Base-by-base conservation (phyloP, 2,113 vertebrate species). In the Piprites chloris region DNA sequence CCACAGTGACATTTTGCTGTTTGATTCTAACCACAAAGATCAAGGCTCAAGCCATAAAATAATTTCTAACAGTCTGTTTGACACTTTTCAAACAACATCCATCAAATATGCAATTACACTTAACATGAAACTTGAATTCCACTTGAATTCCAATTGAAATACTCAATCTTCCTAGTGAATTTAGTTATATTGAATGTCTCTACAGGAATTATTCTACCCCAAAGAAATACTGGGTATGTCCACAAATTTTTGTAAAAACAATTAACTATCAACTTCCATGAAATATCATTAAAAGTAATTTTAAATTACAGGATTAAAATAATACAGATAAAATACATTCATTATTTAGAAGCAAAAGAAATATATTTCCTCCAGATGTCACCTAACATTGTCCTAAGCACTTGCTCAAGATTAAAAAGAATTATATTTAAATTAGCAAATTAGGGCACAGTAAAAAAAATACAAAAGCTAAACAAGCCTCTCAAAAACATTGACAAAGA, bases 131-230 rank as follows among this genome's bases (percentile, higher is more conserved):
- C 39, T 56, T 56, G 10, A 15, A 65, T 50, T 50, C 49, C 26
- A 50, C 49, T 50, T 50, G 24, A 27, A 18, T 80, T 80, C 5
- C 19, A 50, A 9, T 1, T 61, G 15, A 90, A 95, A 88, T 47
- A 30, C 5, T 56, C 15, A 26, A 0, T 35, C 32, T 52, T 71
- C 20, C 16, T 14, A 63, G 12, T 0, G 1, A 79, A 72, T 50
- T 63, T n/a, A 69, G 14, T 61, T 44, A 73, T 3, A 32, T 1
- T 52, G 11, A 87, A 15, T 55, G 22, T n/a, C 23, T 44, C 11
- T 6, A 53, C 1, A 24, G 33, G 8, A 80, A 52, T 53, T 41
- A 75, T 15, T 83, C 26, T 72, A 26, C 11, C 44, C 22, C 28
- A 32, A 47, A 61, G 9, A 53, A 50, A 86, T 4, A 30, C 1